These are phyloP conservation scores for human (Homo sapiens) DNA, from an alignment of 2,113 vertebrate genomes.

Conservation along the genomic window DNA sequence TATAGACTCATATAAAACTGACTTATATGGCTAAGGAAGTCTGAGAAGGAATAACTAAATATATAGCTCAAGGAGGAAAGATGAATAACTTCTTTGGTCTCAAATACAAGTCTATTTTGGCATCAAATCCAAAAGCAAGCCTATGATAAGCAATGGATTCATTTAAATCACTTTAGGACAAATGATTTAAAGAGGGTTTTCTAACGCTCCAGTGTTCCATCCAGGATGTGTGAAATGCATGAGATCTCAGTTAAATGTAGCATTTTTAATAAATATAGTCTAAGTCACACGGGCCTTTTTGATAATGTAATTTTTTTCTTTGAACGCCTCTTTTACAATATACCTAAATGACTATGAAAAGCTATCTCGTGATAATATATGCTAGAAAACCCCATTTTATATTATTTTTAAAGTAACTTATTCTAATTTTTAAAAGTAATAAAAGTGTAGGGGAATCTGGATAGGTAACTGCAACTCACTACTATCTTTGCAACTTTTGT, in stretches of 20 bases:
- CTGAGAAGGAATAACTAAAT: slow-evolving; percentile 6
- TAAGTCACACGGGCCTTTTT: not conserved
- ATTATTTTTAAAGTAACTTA: slow-evolving; percentile 22
- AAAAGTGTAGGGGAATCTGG: not conserved
- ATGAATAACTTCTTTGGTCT: not conserved
- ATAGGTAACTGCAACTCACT: not conserved
- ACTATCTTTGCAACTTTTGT: not conserved
- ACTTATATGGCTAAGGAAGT: not conserved
- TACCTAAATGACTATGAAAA: slow-evolving; percentile 21
- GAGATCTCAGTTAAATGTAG: not conserved
- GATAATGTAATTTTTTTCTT: not conserved
- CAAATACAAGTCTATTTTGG: not conserved
- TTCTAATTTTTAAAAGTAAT: slow-evolving; percentile 11
- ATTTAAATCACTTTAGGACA: slow-evolving; percentile 27
- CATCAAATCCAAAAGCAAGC: slow-evolving; percentile 22
- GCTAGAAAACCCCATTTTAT: not conserved
- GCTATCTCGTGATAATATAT: not conserved
- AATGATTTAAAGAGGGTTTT: not conserved
- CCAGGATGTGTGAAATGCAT: not conserved
- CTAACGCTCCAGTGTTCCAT: not conserved
- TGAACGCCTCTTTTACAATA: not conserved
- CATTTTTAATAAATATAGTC: not conserved
- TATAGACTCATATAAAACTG: not conserved
- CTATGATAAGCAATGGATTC: not conserved
- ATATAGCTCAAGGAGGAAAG: not conserved